Evolutionary conservation across 2,888 invertebrate species (phyloP), one percentile per base, ranked within the genome.

Genomic region (Rhamnusium bicolor): DNA sequence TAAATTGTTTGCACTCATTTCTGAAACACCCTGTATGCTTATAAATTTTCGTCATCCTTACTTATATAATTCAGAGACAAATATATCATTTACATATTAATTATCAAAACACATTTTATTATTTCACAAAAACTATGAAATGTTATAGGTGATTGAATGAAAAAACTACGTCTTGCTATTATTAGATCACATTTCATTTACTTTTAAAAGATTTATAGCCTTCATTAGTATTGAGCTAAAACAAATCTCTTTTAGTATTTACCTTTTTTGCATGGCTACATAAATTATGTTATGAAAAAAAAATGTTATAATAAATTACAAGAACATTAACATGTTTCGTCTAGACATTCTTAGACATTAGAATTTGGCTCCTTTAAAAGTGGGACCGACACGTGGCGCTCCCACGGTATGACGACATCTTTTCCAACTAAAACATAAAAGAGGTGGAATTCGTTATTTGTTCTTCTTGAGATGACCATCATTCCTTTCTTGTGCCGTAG

Each of bases 381-480:
- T 21, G 8, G n/a, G 54, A 32, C 32, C 32, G 53, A n/a, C 14
- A 46, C 19, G 56, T 56, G 56, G 67, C 47, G 67, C 67, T 40
- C 56, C 24, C 56, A 67, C 56, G 24, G 14, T 21, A 8, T 27
- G 40, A 24, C 67, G 67, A 46, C 54, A 16, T 67, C 56, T 16
- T 14, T 46, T 29, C 40, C 46, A 56, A 56, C 56, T 56, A 67
- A 67, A 46, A 67, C 67, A 67, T 27, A 54, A 46, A 67, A 67
- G 67, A 67, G 67, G 67, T 67, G 67, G 67, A 67, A 67, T 67
- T 47, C 67, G 56, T 67, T 56, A 56, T 67, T 67, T 54, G 56
- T 56, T 40, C 67, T 27, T 67, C 67, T n/a, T 16, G 56, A 67
- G 67, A 46, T 67, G 67, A 67, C 67, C 67, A 46, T 56, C 67